phyloP scores from a whole-genome alignment of 53 echinoderm and acorn worm genomes.

The Actinopyga echinites region DNA sequence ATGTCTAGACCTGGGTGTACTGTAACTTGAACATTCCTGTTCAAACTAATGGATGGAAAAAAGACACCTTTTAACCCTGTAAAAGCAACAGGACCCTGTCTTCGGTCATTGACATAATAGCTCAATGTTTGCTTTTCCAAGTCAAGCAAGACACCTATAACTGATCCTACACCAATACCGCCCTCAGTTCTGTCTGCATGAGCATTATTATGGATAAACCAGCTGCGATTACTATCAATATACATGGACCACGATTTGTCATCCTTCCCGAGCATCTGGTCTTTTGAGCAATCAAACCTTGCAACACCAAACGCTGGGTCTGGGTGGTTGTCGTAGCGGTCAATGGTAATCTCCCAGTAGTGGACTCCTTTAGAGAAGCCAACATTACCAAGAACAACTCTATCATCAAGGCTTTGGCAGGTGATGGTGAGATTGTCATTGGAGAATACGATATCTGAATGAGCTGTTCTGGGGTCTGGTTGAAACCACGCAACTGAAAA shows the following conservation, averaged over 20 bases:
- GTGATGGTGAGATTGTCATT: conserved; percentile 98
- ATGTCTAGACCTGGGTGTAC: conserved; percentile 97
- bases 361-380: conserved; percentile 99
- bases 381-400: conserved; percentile 93
- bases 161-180: conserved; percentile 86
- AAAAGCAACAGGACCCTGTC: conserved; percentile 93
- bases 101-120: conserved; percentile 85
- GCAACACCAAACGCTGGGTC: conserved; percentile 98
- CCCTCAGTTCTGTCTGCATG: conserved; percentile 94
- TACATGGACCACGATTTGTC: conserved; percentile 99
- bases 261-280: conserved; percentile 96
- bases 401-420: conserved; percentile 92
- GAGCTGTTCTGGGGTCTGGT: conserved; percentile 92
- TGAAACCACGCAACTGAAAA: conserved; percentile 97
- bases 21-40: conserved; percentile 92
- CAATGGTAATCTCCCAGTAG: conserved; percentile 99
- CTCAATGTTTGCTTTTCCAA: conserved; percentile 78
- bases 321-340: conserved; percentile 98
- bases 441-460: conserved; percentile 90
- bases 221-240: conserved; percentile 97
- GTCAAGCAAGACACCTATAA: conserved; percentile 91
- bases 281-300: conserved; percentile 84
- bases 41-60: conserved; percentile 94
- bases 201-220: conserved; percentile 98
- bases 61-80: conserved; percentile 85